Evolutionary conservation across 2,888 invertebrate genomes (phyloP), one percentile per base, ranked within the genome.

Genomic region (Dioctria linearis): DNA sequence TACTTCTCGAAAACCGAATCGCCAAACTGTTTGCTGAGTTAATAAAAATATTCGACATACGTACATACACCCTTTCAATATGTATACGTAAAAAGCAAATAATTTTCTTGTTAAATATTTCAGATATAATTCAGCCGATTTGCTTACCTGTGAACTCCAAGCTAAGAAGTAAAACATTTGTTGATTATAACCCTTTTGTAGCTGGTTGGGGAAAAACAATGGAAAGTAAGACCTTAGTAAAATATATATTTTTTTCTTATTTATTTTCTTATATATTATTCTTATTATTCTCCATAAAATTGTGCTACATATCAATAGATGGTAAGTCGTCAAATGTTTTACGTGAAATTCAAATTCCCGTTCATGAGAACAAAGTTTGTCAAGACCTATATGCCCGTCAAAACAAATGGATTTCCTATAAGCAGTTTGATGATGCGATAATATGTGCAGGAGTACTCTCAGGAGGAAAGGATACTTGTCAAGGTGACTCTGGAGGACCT

Each of bases 331-430:
- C 95, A 8, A 87, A 90, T 0, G 89, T 89, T 3, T 90, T 96
- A 3, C 92, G 93, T 85, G 92, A 94, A 75, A 90, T 94, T 9
- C 93, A 94, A 86, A 87, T 97, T 67, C 95, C 95, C 0, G 92
- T 96, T 0, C 91, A 93, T 1, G 88, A 89, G n/a, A 92, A 92
- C 84, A 88, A 90, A 0, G 88, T 88, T 81, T 96, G 96, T 84
- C 88, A 89, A 63, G 85, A 88, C 3, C 83, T 84, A 9, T 89
- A 89, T 81, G 43, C 42, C 11, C 13, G 57, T 3, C 67, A 25
- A 84, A 84, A 85, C 0, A 86, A 85, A 11, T 80, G 85, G 3
- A 82, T 88, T 5, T 84, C 85, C 2, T 82, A 84, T 3, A 83
- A 87, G 73, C 89, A 89, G 83, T 89, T 89, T 59, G 88, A 88